A percentile compares a stretch with the other conserved stretches of the same genome.
phyloP scores from a whole-genome alignment of 2,888 invertebrate species.

The Erebia aethiops region DNA sequence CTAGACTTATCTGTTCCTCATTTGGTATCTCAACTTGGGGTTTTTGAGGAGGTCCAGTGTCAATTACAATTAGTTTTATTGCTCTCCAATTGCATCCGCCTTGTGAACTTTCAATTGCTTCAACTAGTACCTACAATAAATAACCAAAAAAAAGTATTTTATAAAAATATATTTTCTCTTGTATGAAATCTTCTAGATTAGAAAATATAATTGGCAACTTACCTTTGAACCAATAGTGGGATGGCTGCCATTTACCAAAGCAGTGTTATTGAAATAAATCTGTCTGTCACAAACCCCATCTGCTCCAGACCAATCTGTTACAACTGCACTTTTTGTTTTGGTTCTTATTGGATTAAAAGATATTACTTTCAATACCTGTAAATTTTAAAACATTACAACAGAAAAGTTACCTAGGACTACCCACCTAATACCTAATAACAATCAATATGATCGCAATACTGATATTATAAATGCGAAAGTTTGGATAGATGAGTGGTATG shows the following conservation, averaged over 20 bases:
- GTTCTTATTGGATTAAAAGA: conserved; percentile 84
- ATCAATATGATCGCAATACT: no score
- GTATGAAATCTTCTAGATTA: no score
- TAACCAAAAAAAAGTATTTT: no score
- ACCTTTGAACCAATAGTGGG: conserved; percentile 85
- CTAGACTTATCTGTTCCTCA: conserved; percentile 53
- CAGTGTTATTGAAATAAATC: conserved; percentile 83
- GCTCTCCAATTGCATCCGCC: conserved; percentile 84
- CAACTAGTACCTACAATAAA: conserved; percentile 77
- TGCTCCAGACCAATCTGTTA: conserved; percentile 70
- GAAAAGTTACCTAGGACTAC: no score
- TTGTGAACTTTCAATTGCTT: conserved; percentile 89
- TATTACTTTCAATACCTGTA: conserved; percentile 84
- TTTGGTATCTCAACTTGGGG: conserved; percentile 37
- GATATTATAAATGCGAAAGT: no score
- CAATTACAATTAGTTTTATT: conserved; percentile 61
- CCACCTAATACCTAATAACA: no score
- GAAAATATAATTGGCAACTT: conserved; percentile 39
- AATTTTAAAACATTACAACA: conserved; percentile 42
- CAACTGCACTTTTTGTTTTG: conserved; percentile 76
- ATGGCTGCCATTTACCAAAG: conserved; percentile 77
- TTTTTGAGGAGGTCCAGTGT: conserved; percentile 56
- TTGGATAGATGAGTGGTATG: no score
- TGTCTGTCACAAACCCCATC: conserved; percentile 83
- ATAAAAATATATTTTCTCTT: no score